Base-by-base conservation (phyloP, 2,888 invertebrate genomes). In the Morpho achilles region DNA sequence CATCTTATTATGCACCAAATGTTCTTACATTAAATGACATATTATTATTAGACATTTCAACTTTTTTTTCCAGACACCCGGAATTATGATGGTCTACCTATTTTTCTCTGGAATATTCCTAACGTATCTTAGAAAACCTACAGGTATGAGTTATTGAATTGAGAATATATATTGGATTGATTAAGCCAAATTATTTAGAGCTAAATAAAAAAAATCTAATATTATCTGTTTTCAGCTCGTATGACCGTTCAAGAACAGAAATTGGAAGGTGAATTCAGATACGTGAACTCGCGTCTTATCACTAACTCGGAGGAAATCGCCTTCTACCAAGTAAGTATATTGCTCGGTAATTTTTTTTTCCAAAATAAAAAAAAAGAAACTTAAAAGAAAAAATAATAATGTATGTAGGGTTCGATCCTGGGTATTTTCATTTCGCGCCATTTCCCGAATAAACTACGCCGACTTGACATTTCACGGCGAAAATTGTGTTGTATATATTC, bases 261-360 rank as follows among this genome's bases (percentile, higher is more conserved):
- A 79, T 87, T 99, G n/a, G 99, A 99, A 90, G 99, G 99, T 56
- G 99, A 99, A 91, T 99, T 97, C 86, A 93, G 99, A 77, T 99
- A 97, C 77, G 98, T 99, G 42, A 98, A 99, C 83, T 97, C 99
- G 2, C 92, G 99, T 53, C 92, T 99, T 41, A 99, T 99, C 62
- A 98, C 98, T 0, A 98, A 99, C 83, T 96, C 98, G 0, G 99
- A 99, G 84, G 99, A 99, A 85, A 93, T 98, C 47, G 95, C 95
- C 0, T 95, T 95, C 80, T 95, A 95, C 72, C 94, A 94, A 77
- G 95, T 95, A 66, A 93, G 75, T 68, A 8, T 9, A 8, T 7
- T 54, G 7, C 16, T 16, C 16, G 1, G 16, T 16, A 16, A n/a
- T 50, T 42, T 9, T 50, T 10, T 42, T 16, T 16, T 16, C 1